Percentiles rank a stretch among this genome's conserved stretches.
phyloP scores from a whole-genome alignment of 2,888 invertebrate genomes.

The Pollenia labialis region DNA sequence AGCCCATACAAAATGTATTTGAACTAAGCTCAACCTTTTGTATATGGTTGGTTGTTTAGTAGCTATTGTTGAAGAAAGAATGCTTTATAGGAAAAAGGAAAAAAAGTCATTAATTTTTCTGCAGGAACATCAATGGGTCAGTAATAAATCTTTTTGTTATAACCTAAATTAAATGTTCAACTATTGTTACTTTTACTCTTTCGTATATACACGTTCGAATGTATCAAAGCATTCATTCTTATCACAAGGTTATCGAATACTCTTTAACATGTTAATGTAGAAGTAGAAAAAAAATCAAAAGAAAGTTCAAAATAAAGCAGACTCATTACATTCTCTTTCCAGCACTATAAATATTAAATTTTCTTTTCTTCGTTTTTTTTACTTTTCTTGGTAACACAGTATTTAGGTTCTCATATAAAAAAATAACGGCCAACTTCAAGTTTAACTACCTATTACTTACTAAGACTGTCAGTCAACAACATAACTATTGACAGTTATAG shows the following conservation, averaged over 20 bases:
- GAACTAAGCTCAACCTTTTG: no score
- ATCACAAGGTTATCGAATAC: slow-evolving; percentile 45
- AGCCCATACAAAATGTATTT: no score
- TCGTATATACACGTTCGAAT: not conserved
- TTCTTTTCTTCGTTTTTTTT: not conserved
- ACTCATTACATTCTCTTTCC: not conserved
- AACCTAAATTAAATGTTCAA: slow-evolving; percentile 46
- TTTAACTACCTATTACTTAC: no score
- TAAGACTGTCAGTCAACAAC: no score
- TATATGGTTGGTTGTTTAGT: not conserved
- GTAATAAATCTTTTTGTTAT: slow-evolving; percentile 67
- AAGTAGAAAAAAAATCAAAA: not conserved
- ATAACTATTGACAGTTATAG: no score
- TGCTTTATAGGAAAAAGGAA: not conserved
- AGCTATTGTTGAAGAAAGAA: not conserved
- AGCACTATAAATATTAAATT: slow-evolving; percentile 18
- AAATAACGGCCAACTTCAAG: no score
- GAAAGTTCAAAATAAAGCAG: not conserved
- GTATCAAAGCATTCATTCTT: not conserved
- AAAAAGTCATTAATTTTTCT: slow-evolving; percentile 17
- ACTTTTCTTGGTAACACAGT: not conserved
- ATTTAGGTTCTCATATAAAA: slow-evolving; percentile 22
- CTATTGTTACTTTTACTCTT: not conserved
- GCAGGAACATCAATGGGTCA: slow-evolving; percentile 50
- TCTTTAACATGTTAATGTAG: slow-evolving; percentile 28